These are phyloP conservation scores for Crotalus helleri DNA, from an alignment of 2,113 vertebrate species.

Conservation along the genomic window DNA sequence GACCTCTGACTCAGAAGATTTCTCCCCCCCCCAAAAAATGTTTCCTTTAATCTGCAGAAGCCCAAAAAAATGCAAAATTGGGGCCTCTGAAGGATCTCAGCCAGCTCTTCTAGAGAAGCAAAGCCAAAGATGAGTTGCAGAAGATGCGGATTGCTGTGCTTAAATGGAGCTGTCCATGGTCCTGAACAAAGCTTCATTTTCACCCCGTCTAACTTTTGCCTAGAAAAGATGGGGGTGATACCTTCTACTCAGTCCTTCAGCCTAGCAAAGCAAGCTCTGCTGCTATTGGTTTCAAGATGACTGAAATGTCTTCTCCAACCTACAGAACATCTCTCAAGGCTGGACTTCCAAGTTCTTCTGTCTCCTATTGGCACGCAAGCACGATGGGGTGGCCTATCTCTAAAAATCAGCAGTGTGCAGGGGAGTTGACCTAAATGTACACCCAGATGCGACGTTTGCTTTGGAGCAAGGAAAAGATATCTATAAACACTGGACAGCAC, in stretches of 20 bases:
- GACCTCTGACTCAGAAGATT: background rate
- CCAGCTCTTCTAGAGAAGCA: background rate
- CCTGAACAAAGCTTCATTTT: background rate
- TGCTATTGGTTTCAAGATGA: background rate
- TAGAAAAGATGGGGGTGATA: too few species aligned
- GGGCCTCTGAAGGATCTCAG: background rate
- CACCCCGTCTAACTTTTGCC: background rate
- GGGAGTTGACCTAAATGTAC: too few species aligned
- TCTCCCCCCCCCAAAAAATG: rapidly evolving
- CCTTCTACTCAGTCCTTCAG: background rate
- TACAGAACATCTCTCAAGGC: background rate
- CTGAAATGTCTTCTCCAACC: background rate
- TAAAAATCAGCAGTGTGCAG: background rate
- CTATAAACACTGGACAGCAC: background rate
- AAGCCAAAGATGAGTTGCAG: background rate
- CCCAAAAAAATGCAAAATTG: background rate
- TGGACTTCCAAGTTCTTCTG: background rate
- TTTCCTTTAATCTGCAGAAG: background rate
- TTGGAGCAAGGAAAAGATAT: background rate
- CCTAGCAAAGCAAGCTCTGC: too few species aligned
- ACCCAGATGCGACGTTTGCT: background rate
- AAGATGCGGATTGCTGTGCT: background rate
- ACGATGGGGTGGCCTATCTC: background rate
- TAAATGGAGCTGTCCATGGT: background rate
- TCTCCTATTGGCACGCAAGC: background rate